Evolutionary conservation across 2,113 vertebrate genomes (phyloP).

Genomic region (Vulpes vulpes): DNA sequence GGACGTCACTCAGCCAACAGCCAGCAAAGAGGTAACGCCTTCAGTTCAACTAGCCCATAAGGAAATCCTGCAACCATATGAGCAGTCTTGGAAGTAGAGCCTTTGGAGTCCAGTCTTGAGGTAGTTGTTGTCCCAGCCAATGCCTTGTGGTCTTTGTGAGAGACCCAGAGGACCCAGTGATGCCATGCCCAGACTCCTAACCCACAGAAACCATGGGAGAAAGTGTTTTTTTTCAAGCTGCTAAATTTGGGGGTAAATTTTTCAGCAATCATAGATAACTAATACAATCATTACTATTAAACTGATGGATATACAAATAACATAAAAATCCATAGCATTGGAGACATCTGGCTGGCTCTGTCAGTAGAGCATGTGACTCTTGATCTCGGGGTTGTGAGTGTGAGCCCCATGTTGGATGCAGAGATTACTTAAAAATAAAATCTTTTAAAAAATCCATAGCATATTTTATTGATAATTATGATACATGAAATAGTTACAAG

Average conservation of each 20-base stretch:
- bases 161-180: neutral
- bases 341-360: neutral
- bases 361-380: neutral
- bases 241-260: neutral
- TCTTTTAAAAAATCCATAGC: neutral
- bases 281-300: neutral
- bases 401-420: neutral
- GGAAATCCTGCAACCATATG: neutral
- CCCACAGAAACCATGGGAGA: neutral
- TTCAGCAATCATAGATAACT: neutral
- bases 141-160: neutral
- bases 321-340: neutral
- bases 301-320: neutral
- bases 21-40: neutral
- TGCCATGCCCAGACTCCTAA: neutral
- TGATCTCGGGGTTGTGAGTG: neutral
- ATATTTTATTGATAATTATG: conserved; percentile 16
- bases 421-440: neutral
- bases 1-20: neutral
- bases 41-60: too few relatives aligned
- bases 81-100: neutral
- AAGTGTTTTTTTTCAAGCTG: neutral
- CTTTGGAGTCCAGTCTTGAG: neutral
- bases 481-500: neutral
- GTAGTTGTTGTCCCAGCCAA: neutral